These are phyloP conservation scores for Rhinella marina DNA, from an alignment of 2,797 vertebrate genomes.

Conservation along the genomic window DNA sequence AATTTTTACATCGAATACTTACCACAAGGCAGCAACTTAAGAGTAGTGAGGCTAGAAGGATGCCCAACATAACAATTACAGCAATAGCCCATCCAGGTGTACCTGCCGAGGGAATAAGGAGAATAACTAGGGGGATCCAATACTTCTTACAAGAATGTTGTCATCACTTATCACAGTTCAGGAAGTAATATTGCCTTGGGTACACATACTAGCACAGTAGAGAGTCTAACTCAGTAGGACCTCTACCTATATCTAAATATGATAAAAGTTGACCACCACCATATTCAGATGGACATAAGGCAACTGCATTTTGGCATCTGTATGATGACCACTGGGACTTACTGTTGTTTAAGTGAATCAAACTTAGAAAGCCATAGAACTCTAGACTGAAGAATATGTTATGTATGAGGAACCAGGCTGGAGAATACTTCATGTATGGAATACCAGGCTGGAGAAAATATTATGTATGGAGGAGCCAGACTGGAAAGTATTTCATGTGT, in stretches of 20 bases:
- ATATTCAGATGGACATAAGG: too few relatives aligned
- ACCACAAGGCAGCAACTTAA: conserved; percentile 26
- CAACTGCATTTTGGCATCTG: too few relatives aligned
- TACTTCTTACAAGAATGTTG: background rate
- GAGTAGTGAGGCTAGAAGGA: background rate
- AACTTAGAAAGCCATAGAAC: too few relatives aligned
- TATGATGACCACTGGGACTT: too few relatives aligned
- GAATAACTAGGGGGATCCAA: background rate
- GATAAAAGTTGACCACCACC: background rate
- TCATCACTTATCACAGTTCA: background rate
- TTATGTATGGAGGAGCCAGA: background rate
- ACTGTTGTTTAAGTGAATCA: too few relatives aligned
- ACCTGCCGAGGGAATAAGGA: background rate
- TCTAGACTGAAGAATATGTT: background rate
- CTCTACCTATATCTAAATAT: background rate
- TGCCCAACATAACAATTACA: conserved; percentile 17
- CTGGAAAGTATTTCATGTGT: background rate
- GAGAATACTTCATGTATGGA: background rate
- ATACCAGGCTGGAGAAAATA: background rate
- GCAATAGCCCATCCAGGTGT: conserved; percentile 23
- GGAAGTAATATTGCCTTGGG: background rate
- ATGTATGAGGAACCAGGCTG: background rate
- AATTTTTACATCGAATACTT: background rate
- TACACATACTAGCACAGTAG: background rate
- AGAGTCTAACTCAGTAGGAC: background rate